Evolutionary conservation across 2,888 invertebrate species (phyloP).

Genomic region (Stenichneumon culpator): DNA sequence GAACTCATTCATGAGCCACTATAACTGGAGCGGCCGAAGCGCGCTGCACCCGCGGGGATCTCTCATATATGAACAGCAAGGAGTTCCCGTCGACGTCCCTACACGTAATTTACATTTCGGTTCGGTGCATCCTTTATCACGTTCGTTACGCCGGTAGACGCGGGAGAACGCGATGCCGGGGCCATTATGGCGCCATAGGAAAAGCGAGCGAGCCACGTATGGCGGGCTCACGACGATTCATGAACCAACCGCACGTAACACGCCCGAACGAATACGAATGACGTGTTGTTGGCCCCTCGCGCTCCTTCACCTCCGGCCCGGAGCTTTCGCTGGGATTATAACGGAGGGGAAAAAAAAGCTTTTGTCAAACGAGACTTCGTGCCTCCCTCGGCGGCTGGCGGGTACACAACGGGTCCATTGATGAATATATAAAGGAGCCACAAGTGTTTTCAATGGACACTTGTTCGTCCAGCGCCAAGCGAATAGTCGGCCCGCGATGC

Average conservation of each 20-base stretch:
- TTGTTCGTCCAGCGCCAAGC: background rate
- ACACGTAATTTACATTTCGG: constrained; percentile 64
- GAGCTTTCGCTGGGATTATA: constrained; percentile 10
- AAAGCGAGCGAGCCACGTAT: background rate
- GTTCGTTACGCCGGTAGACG: constrained; percentile 54
- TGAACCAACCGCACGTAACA: constrained; percentile 31
- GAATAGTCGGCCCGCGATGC: background rate
- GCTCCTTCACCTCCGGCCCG: constrained; percentile 25
- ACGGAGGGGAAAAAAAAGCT: constrained; percentile 46
- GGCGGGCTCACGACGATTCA: constrained; percentile 56
- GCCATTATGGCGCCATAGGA: background rate
- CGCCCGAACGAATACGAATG: constrained; percentile 56
- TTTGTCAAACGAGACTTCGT: constrained; percentile 46
- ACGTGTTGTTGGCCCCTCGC: constrained; percentile 16
- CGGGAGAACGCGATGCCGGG: constrained; percentile 28
- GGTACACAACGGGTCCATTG: background rate
- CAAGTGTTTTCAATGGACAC: constrained; percentile 37
- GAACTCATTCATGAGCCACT: constrained; percentile 51
- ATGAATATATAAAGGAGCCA: constrained; percentile 26
- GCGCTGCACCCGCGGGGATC: background rate
- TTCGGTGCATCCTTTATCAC: constrained; percentile 66
- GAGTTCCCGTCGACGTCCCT: constrained; percentile 1
- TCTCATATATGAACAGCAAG: background rate
- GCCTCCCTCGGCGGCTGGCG: constrained; percentile 5
- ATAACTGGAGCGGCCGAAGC: background rate